phyloP scores from a whole-genome alignment of 2,888 invertebrate genomes.

The Branchinecta sandiegonensis region DNA sequence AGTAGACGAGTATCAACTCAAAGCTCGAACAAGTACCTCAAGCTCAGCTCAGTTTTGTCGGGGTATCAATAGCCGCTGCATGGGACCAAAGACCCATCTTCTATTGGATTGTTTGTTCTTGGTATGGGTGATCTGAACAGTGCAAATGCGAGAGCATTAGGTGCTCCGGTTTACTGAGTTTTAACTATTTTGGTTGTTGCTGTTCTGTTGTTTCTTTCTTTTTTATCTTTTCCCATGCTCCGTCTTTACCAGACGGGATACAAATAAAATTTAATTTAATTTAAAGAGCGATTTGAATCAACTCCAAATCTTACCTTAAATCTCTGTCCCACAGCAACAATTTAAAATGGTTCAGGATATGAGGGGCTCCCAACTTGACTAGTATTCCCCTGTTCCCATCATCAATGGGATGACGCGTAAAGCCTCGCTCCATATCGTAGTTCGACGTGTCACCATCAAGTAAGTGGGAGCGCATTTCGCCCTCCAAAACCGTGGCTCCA shows the following conservation, averaged over 20 bases:
- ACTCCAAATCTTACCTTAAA: slow-evolving; percentile 42
- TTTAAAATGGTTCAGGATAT: slow-evolving; percentile 82
- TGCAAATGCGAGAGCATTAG: too few species aligned
- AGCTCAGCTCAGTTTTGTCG: too few species aligned
- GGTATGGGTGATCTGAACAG: background rate
- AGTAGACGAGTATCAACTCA: too few species aligned
- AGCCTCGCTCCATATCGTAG: slow-evolving; percentile 86
- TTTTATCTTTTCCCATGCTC: background rate
- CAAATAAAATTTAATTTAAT: background rate
- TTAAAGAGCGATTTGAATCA: background rate
- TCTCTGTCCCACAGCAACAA: slow-evolving; percentile 91
- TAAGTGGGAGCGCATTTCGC: slow-evolving; percentile 69
- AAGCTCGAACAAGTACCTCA: too few species aligned
- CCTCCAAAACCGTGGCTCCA: slow-evolving; percentile 66
- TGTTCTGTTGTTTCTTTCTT: background rate
- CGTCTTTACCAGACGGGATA: too few species aligned
- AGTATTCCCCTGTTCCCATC: slow-evolving; percentile 57
- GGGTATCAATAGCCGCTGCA: too few species aligned
- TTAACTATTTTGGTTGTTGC: background rate
- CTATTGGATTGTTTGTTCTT: too few species aligned
- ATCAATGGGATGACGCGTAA: slow-evolving; percentile 71
- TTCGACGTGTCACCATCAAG: slow-evolving; percentile 73
- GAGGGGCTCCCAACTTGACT: slow-evolving; percentile 59
- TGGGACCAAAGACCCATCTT: too few species aligned
- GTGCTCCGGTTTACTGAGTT: too few species aligned